phyloP scores from a whole-genome alignment of 2,888 invertebrate genomes.

The Bursaphelenchus okinawaensis region DNA sequence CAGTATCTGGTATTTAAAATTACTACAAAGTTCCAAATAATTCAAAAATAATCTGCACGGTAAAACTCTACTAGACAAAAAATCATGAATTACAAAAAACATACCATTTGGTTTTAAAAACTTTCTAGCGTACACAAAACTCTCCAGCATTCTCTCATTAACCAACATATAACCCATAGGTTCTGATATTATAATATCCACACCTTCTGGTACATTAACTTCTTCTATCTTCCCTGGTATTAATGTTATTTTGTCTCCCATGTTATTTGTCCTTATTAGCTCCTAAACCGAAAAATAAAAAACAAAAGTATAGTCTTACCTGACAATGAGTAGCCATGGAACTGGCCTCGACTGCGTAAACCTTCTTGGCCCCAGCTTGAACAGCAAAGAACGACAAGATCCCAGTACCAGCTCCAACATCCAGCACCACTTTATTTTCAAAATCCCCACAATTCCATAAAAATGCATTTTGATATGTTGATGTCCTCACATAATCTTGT shows the following conservation, averaged over 20 bases:
- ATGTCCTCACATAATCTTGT: slow-evolving; percentile 96
- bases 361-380: slow-evolving; percentile 90
- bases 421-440: slow-evolving; percentile 74
- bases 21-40: too few relatives aligned
- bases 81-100: neutral
- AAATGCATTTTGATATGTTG: slow-evolving; percentile 95
- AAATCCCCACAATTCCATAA: slow-evolving; percentile 86
- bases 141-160: slow-evolving; percentile 97
- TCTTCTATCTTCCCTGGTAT: slow-evolving; percentile 98
- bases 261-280: slow-evolving; percentile 80
- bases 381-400: slow-evolving; percentile 96
- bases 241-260: slow-evolving; percentile 80
- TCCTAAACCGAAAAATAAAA: slow-evolving; percentile 62
- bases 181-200: slow-evolving; percentile 95
- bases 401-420: slow-evolving; percentile 97
- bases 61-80: neutral
- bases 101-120: slow-evolving; percentile 77
- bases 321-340: slow-evolving; percentile 96
- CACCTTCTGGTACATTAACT: slow-evolving; percentile 85
- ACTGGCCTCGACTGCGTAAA: slow-evolving; percentile 98
- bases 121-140: slow-evolving; percentile 94
- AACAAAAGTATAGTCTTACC: slow-evolving; percentile 56
- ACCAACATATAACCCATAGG: slow-evolving; percentile 99
- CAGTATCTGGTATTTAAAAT: too few relatives aligned
- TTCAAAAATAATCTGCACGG: too few relatives aligned